These are phyloP conservation scores for Rhea americana DNA, from an alignment of 2,113 vertebrate genomes.

Conservation along the genomic window DNA sequence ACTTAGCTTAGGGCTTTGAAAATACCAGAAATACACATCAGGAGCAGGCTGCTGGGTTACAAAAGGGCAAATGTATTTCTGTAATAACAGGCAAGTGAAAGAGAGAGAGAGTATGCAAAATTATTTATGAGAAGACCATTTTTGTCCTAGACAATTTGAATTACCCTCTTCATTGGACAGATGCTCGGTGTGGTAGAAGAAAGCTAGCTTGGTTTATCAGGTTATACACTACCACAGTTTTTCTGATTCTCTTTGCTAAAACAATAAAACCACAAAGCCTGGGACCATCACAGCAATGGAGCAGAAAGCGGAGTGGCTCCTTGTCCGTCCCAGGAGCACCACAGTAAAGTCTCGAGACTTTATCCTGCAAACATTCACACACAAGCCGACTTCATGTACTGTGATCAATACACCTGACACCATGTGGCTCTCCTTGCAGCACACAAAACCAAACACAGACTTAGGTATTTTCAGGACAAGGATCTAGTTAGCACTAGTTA, in stretches of 20 bases:
- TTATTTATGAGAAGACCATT: background rate
- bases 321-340: background rate
- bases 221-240: background rate
- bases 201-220: background rate
- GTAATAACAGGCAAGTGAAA: background rate
- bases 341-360: background rate
- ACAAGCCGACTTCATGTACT: slow-evolving; percentile 3
- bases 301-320: background rate
- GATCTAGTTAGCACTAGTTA: slow-evolving; percentile 23
- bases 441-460: slow-evolving; percentile 29
- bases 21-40: slow-evolving; percentile 8
- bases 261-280: background rate
- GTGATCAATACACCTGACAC: slow-evolving; percentile 28
- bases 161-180: background rate
- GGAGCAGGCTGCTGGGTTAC: background rate
- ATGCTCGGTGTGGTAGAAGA: background rate
- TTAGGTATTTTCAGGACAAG: background rate
- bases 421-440: slow-evolving; percentile 17
- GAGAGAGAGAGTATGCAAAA: background rate
- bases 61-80: background rate
- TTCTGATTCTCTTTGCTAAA: background rate
- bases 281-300: background rate
- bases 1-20: slow-evolving; percentile 2
- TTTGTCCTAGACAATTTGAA: background rate
- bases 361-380: background rate